Evolutionary conservation across 2,113 vertebrate species (phyloP).

Genomic region (Trichomycterus rosablanca): DNA sequence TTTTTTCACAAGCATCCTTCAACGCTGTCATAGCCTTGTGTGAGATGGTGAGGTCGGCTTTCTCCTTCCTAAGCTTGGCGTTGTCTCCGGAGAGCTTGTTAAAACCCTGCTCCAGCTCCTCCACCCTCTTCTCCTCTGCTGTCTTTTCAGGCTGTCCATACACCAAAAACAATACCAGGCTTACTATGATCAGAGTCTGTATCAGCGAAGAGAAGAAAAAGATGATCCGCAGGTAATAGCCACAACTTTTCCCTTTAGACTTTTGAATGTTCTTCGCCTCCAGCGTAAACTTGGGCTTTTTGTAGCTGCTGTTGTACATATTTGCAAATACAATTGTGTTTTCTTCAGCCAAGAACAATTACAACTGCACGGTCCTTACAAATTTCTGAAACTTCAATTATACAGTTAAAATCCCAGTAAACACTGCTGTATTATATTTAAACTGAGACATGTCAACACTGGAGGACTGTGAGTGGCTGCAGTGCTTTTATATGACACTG

Average conservation of each 20-base stretch:
- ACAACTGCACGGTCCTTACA: too few relatives aligned
- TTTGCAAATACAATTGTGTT: conserved; percentile 14
- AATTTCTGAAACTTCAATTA: neutral
- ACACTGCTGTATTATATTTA: neutral
- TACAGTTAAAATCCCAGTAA: neutral
- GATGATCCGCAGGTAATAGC: conserved; percentile 82
- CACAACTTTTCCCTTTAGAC: conserved; percentile 61
- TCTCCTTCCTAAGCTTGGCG: conserved; percentile 50
- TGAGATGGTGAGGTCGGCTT: conserved; percentile 55
- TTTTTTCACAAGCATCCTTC: conserved; percentile 53
- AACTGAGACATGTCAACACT: conserved; percentile 52
- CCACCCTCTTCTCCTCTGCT: conserved; percentile 69
- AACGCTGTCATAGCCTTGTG: conserved; percentile 57
- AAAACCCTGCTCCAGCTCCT: conserved; percentile 65
- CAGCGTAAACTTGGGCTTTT: conserved; percentile 68
- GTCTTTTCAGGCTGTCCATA: conserved; percentile 78
- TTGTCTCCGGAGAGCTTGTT: conserved; percentile 58
- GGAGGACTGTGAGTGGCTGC: conserved; percentile 37
- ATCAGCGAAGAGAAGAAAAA: conserved; percentile 89
- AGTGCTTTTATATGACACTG: conserved; percentile 64
- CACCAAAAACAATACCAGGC: conserved; percentile 89
- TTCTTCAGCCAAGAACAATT: too few relatives aligned
- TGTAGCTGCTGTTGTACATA: conserved; percentile 78
- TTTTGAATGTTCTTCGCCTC: conserved; percentile 59
- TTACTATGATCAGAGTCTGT: conserved; percentile 89